A percentile compares a stretch with the other conserved stretches of the same genome.
These are phyloP conservation scores for Ectemnius continuus DNA, from an alignment of 2,888 invertebrate genomes.

Conservation along the genomic window DNA sequence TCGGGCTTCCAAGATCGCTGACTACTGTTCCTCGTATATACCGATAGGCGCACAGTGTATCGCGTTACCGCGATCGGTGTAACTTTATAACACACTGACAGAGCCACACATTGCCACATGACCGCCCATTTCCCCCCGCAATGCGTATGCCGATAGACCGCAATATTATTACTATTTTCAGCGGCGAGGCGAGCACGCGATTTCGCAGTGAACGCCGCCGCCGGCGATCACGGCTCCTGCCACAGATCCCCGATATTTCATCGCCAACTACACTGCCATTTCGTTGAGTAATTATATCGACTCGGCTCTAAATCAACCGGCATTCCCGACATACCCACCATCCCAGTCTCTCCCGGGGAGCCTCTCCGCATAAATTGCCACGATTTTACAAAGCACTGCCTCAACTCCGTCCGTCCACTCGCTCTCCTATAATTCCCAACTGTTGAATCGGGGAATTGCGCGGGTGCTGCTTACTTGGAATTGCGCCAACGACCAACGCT, in stretches of 20 bases:
- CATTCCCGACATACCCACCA: too few relatives aligned
- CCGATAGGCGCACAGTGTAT: conserved; percentile 43
- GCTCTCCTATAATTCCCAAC: conserved; percentile 16
- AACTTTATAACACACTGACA: conserved; percentile 48
- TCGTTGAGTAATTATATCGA: too few relatives aligned
- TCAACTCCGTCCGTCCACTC: neutral
- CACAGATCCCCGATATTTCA: neutral
- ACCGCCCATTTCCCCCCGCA: too few relatives aligned
- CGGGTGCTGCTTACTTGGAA: conserved; percentile 25
- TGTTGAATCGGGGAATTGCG: conserved; percentile 29
- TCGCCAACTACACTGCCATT: neutral
- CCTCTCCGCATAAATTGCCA: too few relatives aligned
- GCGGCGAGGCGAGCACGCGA: conserved; percentile 34
- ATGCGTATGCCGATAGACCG: conserved; percentile 30
- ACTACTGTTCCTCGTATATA: conserved; percentile 47
- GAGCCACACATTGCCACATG: neutral
- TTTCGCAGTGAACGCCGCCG: conserved; percentile 33
- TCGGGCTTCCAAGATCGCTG: conserved; percentile 23
- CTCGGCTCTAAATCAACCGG: too few relatives aligned
- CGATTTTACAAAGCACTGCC: too few relatives aligned
- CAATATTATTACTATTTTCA: conserved; percentile 44
- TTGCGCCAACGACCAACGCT: conserved; percentile 24
- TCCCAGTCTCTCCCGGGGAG: too few relatives aligned
- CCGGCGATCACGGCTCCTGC: neutral
- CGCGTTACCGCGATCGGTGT: conserved; percentile 51